Percentiles rank a stretch among this genome's conserved stretches.
Conservation (phyloP, 37 sponge, comb jelly and placozoan genomes). For the Haliclona indistincta region DNA sequence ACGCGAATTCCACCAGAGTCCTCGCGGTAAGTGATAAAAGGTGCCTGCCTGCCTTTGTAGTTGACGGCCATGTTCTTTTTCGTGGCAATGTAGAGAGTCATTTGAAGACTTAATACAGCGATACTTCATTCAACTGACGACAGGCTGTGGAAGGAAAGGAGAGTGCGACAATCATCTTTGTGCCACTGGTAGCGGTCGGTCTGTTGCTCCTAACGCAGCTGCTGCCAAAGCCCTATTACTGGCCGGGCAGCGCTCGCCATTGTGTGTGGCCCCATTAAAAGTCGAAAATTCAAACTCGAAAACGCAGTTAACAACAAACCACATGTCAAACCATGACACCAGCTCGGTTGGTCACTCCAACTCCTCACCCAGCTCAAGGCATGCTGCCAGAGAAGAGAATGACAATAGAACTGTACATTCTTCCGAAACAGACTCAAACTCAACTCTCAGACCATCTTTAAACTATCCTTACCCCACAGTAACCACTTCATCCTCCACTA, state of each 20-base stretch:
- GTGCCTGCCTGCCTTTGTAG: background rate
- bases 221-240: constrained; percentile 63
- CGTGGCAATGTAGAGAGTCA: constrained; percentile 2
- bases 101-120: constrained; percentile 14
- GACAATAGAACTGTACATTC: too few relatives aligned
- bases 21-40: background rate
- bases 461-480: background rate
- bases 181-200: constrained; percentile 62
- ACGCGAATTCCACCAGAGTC: background rate
- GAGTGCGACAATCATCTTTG: constrained; percentile 75
- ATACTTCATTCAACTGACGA: constrained; percentile 76
- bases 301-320: too few relatives aligned
- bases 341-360: too few relatives aligned
- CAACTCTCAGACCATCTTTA: too few relatives aligned
- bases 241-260: background rate
- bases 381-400: too few relatives aligned
- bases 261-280: background rate
- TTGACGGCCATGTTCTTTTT: background rate
- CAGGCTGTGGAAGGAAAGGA: constrained; percentile 64
- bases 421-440: too few relatives aligned
- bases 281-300: background rate
- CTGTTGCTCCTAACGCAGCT: constrained; percentile 54
- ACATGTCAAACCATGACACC: too few relatives aligned
- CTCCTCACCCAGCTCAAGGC: too few relatives aligned
- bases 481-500: background rate